A percentile compares a stretch with the other conserved stretches of the same genome.
Conservation (phyloP, 1,140 invertebrate genomes). For the Cotesia typhae region DNA sequence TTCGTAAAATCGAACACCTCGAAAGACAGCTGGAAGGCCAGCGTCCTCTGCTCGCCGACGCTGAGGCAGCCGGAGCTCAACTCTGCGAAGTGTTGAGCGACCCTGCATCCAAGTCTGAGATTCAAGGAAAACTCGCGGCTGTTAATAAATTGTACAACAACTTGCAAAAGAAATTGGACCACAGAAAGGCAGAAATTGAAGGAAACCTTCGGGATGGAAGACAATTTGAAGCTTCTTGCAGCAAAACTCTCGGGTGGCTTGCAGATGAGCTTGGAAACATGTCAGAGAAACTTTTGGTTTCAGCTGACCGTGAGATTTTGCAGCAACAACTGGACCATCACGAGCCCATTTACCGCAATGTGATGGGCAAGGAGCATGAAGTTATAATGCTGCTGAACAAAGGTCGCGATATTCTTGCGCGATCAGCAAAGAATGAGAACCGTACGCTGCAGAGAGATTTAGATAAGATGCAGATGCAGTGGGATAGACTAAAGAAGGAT, state of each 20-base stretch:
- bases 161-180: slow-evolving; percentile 88
- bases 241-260: slow-evolving; percentile 88
- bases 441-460: slow-evolving; percentile 75
- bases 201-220: slow-evolving; percentile 82
- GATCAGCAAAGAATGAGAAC: slow-evolving; percentile 68
- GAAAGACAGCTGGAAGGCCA: slow-evolving; percentile 89
- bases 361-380: slow-evolving; percentile 90
- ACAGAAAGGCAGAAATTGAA: slow-evolving; percentile 89
- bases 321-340: slow-evolving; percentile 88
- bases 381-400: slow-evolving; percentile 94
- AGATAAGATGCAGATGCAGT: slow-evolving; percentile 86
- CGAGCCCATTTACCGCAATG: slow-evolving; percentile 88
- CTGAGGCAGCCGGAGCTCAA: slow-evolving; percentile 85
- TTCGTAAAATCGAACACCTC: slow-evolving; percentile 85
- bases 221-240: slow-evolving; percentile 86
- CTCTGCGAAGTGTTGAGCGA: slow-evolving; percentile 91
- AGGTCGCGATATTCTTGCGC: slow-evolving; percentile 78
- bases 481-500: slow-evolving; percentile 89
- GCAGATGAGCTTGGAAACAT: slow-evolving; percentile 79
- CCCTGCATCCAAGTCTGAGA: slow-evolving; percentile 87
- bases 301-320: slow-evolving; percentile 83
- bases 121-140: slow-evolving; percentile 85
- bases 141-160: slow-evolving; percentile 85
- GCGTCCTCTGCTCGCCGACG: slow-evolving; percentile 84
- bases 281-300: slow-evolving; percentile 81